Evolutionary conservation across 2,888 invertebrate species (phyloP).

Genomic region (Osedax fenrisi): DNA sequence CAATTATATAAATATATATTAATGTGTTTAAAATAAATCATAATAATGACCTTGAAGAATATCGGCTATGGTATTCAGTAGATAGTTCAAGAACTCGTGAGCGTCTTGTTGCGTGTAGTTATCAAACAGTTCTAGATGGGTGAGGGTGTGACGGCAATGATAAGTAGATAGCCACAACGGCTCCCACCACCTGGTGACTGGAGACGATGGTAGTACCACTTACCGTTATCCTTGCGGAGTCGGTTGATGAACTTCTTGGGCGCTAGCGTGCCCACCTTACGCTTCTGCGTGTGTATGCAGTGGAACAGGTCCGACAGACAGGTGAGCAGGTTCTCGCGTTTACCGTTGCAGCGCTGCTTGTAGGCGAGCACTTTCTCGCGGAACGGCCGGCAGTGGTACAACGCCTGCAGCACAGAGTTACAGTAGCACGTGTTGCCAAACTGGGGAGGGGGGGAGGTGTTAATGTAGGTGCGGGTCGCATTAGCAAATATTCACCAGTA

Average conservation of each 20-base stretch:
- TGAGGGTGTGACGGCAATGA: too few species aligned
- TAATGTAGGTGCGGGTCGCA: too few species aligned
- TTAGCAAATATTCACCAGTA: too few species aligned
- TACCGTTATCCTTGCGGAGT: constrained; percentile 91
- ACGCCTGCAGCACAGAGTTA: constrained; percentile 95
- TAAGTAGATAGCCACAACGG: too few species aligned
- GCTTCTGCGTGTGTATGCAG: constrained; percentile 99
- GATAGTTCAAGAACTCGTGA: constrained; percentile 96
- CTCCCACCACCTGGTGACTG: too few species aligned
- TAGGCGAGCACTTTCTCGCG: constrained; percentile 95
- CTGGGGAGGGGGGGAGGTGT: constrained; percentile 48
- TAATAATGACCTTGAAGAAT: constrained; percentile 71
- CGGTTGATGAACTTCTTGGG: constrained; percentile 98
- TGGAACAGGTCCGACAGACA: constrained; percentile 96
- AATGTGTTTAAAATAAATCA: too few species aligned
- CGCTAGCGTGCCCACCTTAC: constrained; percentile 93
- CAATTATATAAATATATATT: too few species aligned
- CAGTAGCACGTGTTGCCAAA: constrained; percentile 99
- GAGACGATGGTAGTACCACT: too few species aligned
- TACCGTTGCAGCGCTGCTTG: constrained; percentile 57
- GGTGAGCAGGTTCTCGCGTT: constrained; percentile 86
- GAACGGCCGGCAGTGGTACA: constrained; percentile 98
- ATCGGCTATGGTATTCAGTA: constrained; percentile 64
- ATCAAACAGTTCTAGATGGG: constrained; percentile 90
- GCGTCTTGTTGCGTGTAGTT: constrained; percentile 99